A percentile compares a stretch with the other conserved stretches of the same genome.
Conservation (phyloP, 2,113 vertebrate genomes). For the Pandion haliaetus region DNA sequence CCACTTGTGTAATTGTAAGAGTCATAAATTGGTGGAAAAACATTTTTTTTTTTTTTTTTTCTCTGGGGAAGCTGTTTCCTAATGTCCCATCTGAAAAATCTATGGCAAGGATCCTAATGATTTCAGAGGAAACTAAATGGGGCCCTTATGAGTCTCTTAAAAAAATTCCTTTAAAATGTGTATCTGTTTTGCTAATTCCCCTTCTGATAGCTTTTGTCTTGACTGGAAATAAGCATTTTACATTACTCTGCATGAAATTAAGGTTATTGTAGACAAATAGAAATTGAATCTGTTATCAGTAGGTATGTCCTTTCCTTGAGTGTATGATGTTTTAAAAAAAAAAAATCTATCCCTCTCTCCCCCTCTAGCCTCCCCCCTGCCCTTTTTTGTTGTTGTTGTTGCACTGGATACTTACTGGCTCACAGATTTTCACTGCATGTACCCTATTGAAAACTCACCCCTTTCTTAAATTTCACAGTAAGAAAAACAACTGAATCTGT, state of each 20-base stretch:
- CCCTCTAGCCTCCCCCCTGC: fast-evolving
- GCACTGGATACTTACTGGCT: not conserved
- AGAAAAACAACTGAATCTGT: not conserved
- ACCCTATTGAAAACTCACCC: not conserved
- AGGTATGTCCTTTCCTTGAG: not conserved
- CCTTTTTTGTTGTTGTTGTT: not conserved
- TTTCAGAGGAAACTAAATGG: not conserved
- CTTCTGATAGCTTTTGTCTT: not conserved
- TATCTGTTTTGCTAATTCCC: not conserved
- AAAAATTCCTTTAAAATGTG: not conserved
- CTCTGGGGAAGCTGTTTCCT: not conserved
- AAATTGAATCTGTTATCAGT: not conserved
- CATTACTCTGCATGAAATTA: not conserved
- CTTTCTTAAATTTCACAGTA: not conserved
- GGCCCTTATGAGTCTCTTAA: not conserved
- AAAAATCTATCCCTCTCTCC: not conserved
- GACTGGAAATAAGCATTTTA: not conserved
- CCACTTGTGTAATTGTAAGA: not conserved
- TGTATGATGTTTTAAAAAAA: not conserved
- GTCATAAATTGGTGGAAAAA: not conserved
- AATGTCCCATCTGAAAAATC: not conserved
- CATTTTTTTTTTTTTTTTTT: not conserved
- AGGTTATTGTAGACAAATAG: not conserved
- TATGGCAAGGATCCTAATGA: not conserved
- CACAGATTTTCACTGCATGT: not conserved